Evolutionary conservation across 1,140 invertebrate genomes (phyloP).

Genomic region (Penaeus chinensis): DNA sequence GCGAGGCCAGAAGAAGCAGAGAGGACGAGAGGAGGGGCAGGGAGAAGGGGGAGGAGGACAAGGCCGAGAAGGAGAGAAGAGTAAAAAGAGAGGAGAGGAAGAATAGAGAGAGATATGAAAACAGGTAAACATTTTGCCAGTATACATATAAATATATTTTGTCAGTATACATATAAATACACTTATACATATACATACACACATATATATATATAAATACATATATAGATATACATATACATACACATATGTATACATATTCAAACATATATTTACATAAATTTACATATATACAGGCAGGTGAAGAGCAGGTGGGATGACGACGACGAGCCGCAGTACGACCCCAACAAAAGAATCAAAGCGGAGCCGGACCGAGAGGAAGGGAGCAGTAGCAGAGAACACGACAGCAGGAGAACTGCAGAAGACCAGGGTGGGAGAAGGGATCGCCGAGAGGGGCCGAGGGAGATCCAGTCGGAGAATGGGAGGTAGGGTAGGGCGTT

Average conservation of each 20-base stretch:
- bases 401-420: neutral
- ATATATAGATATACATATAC: no score
- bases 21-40: slow-evolving; percentile 30
- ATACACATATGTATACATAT: no score
- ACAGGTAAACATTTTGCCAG: neutral
- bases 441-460: neutral
- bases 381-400: neutral
- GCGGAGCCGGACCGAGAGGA: slow-evolving; percentile 23
- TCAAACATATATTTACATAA: no score
- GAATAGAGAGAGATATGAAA: neutral
- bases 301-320: slow-evolving; percentile 45
- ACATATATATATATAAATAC: no score
- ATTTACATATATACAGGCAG: neutral
- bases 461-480: neutral
- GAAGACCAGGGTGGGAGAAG: slow-evolving; percentile 5
- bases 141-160: neutral
- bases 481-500: neutral
- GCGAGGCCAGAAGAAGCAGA: slow-evolving; percentile 5
- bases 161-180: neutral
- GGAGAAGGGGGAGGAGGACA: slow-evolving; percentile 7
- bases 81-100: slow-evolving; percentile 10
- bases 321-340: slow-evolving; percentile 4
- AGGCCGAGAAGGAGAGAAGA: slow-evolving; percentile 26
- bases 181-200: no score
- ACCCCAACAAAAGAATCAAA: slow-evolving; percentile 27